Conservation (phyloP, 2,888 invertebrate genomes). For the Harpalus rubripes region DNA sequence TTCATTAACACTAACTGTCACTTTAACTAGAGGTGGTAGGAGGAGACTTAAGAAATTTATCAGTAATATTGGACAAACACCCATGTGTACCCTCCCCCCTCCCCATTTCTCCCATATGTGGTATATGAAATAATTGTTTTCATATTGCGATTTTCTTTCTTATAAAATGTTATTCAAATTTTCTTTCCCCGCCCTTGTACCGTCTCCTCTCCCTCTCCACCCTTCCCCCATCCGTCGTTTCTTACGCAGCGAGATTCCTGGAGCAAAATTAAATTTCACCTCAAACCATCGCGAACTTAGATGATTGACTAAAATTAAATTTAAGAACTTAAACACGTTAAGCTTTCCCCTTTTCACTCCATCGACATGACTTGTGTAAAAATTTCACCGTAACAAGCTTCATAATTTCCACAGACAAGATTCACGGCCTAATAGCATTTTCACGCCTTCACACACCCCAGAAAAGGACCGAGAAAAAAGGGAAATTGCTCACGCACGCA, state of each 20-base stretch:
- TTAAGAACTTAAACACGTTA: slow-evolving; percentile 77
- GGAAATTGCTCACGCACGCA: too few relatives aligned
- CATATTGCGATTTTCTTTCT: background rate
- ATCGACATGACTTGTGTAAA: slow-evolving; percentile 75
- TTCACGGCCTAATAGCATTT: slow-evolving; percentile 5
- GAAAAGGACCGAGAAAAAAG: too few relatives aligned
- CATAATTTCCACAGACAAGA: slow-evolving; percentile 52
- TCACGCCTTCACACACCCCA: slow-evolving; percentile 12
- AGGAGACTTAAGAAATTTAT: too few relatives aligned
- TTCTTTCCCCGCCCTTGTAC: background rate
- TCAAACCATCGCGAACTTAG: slow-evolving; percentile 76
- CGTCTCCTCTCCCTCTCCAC: background rate
- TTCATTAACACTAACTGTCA: too few relatives aligned
- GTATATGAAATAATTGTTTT: slow-evolving; percentile 7
- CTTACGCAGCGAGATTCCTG: slow-evolving; percentile 66
- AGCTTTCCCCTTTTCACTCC: slow-evolving; percentile 76
- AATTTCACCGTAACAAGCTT: slow-evolving; percentile 70
- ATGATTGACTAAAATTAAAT: slow-evolving; percentile 78
- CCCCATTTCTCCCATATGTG: too few relatives aligned
- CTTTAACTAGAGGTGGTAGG: too few relatives aligned
- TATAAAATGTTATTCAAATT: background rate
- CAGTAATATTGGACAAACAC: too few relatives aligned
- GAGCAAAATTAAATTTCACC: slow-evolving; percentile 77
- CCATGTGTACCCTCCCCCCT: too few relatives aligned
- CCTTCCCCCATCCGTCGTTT: slow-evolving; percentile 3